These are phyloP conservation scores for Julus scanicus DNA, from an alignment of 2,888 invertebrate genomes.

Conservation along the genomic window DNA sequence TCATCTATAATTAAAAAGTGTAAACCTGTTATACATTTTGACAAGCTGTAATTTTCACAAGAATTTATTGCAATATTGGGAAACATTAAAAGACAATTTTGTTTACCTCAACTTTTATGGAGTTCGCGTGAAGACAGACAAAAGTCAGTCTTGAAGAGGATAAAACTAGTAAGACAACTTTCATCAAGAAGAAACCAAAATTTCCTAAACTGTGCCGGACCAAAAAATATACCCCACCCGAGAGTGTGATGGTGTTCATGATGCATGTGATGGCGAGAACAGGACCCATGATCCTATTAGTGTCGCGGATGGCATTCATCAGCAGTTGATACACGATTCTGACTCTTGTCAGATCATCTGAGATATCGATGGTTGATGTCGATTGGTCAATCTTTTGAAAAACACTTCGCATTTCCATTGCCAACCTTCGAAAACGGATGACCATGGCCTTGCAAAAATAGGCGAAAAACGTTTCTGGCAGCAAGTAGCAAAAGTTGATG, in stretches of 20 bases:
- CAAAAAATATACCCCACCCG: not conserved
- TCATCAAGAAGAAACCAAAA: not conserved
- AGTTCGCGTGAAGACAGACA: not conserved
- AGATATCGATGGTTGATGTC: not conserved
- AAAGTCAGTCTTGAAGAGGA: not conserved
- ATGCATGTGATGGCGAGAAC: slow-evolving; percentile 23
- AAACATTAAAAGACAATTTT: not conserved
- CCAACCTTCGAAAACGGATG: not conserved
- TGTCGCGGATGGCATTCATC: not conserved
- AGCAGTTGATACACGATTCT: slow-evolving; percentile 50
- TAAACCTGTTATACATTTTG: too few species aligned
- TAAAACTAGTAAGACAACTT: not conserved
- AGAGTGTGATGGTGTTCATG: not conserved
- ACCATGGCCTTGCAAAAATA: not conserved
- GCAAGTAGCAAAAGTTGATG: not conserved
- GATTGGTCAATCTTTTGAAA: not conserved
- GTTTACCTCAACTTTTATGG: not conserved
- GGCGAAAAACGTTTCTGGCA: not conserved
- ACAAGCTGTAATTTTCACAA: too few species aligned
- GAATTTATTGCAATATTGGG: too few species aligned
- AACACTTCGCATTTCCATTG: not conserved
- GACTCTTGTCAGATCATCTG: not conserved
- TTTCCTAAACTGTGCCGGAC: not conserved
- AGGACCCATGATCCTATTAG: slow-evolving; percentile 46
- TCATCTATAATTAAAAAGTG: not conserved